Evolutionary conservation across 1,140 invertebrate genomes (phyloP).

Genomic region (Eufriesea mexicana): DNA sequence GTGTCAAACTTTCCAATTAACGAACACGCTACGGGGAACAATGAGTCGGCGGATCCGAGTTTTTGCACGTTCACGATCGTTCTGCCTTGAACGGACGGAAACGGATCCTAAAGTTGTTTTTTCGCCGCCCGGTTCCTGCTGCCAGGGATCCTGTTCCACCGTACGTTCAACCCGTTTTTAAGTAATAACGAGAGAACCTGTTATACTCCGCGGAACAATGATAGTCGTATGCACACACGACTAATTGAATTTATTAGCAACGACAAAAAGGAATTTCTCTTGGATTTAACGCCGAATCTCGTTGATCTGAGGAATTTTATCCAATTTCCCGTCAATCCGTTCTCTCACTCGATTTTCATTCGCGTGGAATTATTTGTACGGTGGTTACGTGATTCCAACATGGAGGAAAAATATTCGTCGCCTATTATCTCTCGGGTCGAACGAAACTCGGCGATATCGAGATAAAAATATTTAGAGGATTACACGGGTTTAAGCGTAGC

Average conservation of each 20-base stretch:
- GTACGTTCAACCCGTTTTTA: conserved; percentile 3
- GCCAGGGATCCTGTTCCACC: neutral
- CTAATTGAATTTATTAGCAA: conserved; percentile 24
- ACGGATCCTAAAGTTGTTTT: conserved; percentile 26
- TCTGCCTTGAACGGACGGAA: conserved; percentile 28
- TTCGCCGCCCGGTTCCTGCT: conserved; percentile 2
- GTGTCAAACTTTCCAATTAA: conserved; percentile 54
- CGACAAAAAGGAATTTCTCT: neutral
- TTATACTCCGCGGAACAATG: conserved; percentile 7
- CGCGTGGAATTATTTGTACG: too few species aligned
- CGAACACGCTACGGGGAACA: conserved; percentile 35
- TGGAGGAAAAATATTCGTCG: too few species aligned
- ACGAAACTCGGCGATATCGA: too few species aligned
- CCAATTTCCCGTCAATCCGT: too few species aligned
- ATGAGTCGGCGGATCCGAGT: conserved; percentile 39
- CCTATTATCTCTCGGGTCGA: too few species aligned
- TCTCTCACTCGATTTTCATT: too few species aligned
- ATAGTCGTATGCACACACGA: neutral
- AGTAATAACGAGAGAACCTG: conserved; percentile 23
- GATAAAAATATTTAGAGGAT: neutral
- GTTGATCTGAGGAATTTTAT: neutral
- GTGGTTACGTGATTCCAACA: too few species aligned
- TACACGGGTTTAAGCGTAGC: neutral
- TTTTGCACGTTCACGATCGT: conserved; percentile 45
- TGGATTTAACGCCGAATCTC: neutral